phyloP scores from a whole-genome alignment of 2,888 invertebrate genomes.

The Ctenicera cuprea region DNA sequence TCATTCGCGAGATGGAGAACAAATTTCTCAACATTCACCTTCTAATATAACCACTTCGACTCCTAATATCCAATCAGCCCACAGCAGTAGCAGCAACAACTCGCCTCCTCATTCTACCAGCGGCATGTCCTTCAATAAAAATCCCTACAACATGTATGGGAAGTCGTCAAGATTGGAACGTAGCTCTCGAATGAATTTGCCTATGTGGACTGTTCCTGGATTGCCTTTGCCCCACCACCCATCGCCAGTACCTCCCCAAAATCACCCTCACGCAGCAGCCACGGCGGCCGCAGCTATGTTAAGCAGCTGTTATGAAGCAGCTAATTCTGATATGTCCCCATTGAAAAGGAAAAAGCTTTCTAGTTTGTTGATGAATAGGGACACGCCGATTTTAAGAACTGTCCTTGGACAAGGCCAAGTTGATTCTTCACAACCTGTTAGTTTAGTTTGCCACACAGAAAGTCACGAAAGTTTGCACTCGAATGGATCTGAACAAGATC shows the following conservation, averaged over 20 bases:
- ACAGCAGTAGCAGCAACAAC: constrained; percentile 69
- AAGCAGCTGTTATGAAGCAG: constrained; percentile 83
- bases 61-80: constrained; percentile 65
- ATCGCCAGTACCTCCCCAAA: constrained; percentile 66
- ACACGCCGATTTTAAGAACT: constrained; percentile 89
- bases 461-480: constrained; percentile 75
- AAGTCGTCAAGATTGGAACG: constrained; percentile 60
- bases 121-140: constrained; percentile 64
- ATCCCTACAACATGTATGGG: constrained; percentile 66
- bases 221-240: constrained; percentile 71
- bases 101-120: constrained; percentile 74
- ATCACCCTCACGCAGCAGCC: constrained; percentile 67
- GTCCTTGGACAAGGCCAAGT: constrained; percentile 89
- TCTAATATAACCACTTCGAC: constrained; percentile 59
- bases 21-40: constrained; percentile 64
- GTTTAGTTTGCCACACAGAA: constrained; percentile 79
- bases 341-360: constrained; percentile 86
- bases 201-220: constrained; percentile 73
- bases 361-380: constrained; percentile 84
- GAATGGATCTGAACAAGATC: constrained; percentile 79
- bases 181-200: constrained; percentile 68
- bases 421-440: constrained; percentile 85
- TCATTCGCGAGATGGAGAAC: constrained; percentile 59
- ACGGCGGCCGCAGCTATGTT: constrained; percentile 76
- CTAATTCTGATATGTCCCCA: constrained; percentile 82